These are phyloP conservation scores for Rattus rattus DNA, from an alignment of 2,113 vertebrate species.

Conservation along the genomic window DNA sequence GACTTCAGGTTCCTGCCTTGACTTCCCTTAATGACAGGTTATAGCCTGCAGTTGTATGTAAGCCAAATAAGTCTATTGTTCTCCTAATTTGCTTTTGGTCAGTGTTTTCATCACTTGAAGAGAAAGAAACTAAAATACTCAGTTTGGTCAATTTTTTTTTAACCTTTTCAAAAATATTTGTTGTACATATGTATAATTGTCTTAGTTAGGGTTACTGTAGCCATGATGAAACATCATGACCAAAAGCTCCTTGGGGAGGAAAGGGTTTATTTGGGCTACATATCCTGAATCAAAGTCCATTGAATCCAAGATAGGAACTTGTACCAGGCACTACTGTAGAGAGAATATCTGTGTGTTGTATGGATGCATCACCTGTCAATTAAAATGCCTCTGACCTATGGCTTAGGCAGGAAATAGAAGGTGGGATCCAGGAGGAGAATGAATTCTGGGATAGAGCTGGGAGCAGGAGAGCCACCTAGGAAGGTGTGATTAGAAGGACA, in stretches of 20 bases:
- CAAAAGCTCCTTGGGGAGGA: neutral
- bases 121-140: neutral
- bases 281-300: neutral
- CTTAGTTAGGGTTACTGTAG: neutral
- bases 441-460: too few species aligned
- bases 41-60: neutral
- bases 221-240: neutral
- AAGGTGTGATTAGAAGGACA: too few species aligned
- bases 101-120: neutral
- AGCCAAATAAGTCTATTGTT: neutral
- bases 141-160: neutral
- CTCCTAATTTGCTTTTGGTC: neutral
- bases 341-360: too few species aligned
- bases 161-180: neutral
- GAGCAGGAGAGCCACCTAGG: too few species aligned
- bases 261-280: neutral
- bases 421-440: too few species aligned
- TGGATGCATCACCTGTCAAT: too few species aligned
- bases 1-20: neutral
- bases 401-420: too few species aligned
- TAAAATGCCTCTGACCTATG: too few species aligned
- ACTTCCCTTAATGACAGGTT: neutral
- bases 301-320: neutral
- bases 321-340: neutral
- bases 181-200: neutral